Base-by-base conservation (phyloP, 2,888 invertebrate species). In the Lordiphosa andalusiaca region DNA sequence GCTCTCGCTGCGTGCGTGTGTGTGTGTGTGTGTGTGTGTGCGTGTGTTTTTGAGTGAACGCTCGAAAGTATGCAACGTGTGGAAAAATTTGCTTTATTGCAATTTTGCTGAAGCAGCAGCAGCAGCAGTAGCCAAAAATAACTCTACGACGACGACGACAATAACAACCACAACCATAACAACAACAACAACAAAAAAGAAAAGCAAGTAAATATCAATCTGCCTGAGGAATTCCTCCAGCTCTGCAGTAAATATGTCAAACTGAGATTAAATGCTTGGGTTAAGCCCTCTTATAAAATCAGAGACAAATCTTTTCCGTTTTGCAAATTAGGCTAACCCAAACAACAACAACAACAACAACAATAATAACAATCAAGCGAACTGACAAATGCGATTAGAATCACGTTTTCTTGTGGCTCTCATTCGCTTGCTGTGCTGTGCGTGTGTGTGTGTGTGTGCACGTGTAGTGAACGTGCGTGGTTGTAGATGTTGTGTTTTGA, bases 171-270 rank as follows among this genome's bases (percentile, higher is more conserved):
- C 38, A 64, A 63, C 35, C 37, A 49, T 41, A 53, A 53, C 67
- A 51, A 64, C 38, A 63, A 63, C 35, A 40, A 49, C 47, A 53
- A 53, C 58, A 44, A 44, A 6, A 44, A 71, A 60, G 62, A 66
- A 60, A 71, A 84, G 73, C 77, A 84, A 84, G 84, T 81, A 84
- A 84, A 84, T 81, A 76, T 71, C 71, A 19, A 49, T 51, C 41
- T 52, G 56, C 38, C 48, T 2, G 25, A 25, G 25, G 7, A 6
- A 7, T 25, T 33, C 4, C 41, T 37, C 23, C 6, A 47, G 7
- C n/a, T 5, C 41, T 53, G 35, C 33, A 40, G 37, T 73, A 16
- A 16, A 16, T 16, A 54, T 53, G 47, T 59, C 70, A 69, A 72
- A 80, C 73, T 25, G 72, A 72, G 80, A 83, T 76, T 76, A 83